A percentile compares a stretch with the other conserved stretches of the same genome.
Evolutionary conservation across 2,888 invertebrate genomes (phyloP).

Genomic region (Drosophila borborema): DNA sequence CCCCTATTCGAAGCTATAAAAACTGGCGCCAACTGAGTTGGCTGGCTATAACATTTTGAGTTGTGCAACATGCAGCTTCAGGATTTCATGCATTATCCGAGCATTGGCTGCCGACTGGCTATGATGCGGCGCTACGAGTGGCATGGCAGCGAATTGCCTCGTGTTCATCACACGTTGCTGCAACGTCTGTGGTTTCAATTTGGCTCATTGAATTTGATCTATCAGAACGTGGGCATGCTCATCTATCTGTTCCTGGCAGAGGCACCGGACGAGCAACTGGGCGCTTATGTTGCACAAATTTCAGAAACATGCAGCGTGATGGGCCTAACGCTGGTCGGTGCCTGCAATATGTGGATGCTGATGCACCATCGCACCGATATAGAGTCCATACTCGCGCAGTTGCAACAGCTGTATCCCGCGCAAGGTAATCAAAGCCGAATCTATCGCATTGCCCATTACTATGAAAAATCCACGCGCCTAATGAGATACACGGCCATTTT

Average conservation of each 20-base stretch:
- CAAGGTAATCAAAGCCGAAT: background rate
- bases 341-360: conserved; percentile 70
- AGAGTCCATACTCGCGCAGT: conserved; percentile 52
- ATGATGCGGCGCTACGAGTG: conserved; percentile 61
- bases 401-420: conserved; percentile 26
- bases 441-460: conserved; percentile 61
- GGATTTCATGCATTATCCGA: conserved; percentile 76
- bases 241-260: conserved; percentile 53
- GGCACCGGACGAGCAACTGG: conserved; percentile 5
- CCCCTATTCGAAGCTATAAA: conserved; percentile 27
- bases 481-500: conserved; percentile 65
- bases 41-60: background rate
- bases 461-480: conserved; percentile 42
- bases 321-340: conserved; percentile 62
- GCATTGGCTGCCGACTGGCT: conserved; percentile 63
- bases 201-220: conserved; percentile 63
- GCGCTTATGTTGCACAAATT: conserved; percentile 48
- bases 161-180: background rate
- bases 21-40: background rate
- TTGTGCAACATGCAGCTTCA: conserved; percentile 51
- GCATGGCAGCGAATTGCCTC: conserved; percentile 27
- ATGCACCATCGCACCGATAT: conserved; percentile 57
- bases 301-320: conserved; percentile 69
- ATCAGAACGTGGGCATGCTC: conserved; percentile 73
- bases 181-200: conserved; percentile 49